Evolutionary conservation across 2,113 vertebrate species (phyloP), one percentile per base, ranked within the genome.

Genomic region (Vidua chalybeata): DNA sequence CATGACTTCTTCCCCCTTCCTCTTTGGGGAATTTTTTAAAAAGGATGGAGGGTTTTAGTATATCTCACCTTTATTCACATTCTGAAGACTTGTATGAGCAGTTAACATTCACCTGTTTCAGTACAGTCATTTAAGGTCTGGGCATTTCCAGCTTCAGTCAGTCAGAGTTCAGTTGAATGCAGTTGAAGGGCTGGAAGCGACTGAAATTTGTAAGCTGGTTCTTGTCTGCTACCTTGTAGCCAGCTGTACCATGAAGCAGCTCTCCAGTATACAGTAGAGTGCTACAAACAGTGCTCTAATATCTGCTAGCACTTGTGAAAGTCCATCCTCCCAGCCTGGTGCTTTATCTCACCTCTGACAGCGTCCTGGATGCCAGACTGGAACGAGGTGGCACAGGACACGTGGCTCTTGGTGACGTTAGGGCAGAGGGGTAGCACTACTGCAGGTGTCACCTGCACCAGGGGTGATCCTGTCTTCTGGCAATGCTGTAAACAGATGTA

Each of bases 371-470:
- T 54, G n/a, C 51, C 78, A 67, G 33, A 23, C 9, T 6, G 33
- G n/a, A 27, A 30, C 6, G 4, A 78, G 33, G 39, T 43, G 49
- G 12, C 49, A 22, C 46, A 75, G 66, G 52, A 58, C 59, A 35
- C 0, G 0, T 2, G 9, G 63, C 24, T 66, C 10, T 23, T 37
- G 6, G 37, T 54, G 69, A 3, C 19, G 39, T 16, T n/a, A 31
- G 28, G 28, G 43, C 31, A 41, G 56, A 4, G 3, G 15, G 13
- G 46, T 20, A n/a, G 13, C 15, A 7, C 33, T 71, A 1, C 26
- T 77, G 55, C 51, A 46, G 63, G 22, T 24, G 39, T 31, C 74
- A 55, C 30, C 46, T 77, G 55, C 80, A n/a, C 24, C 43, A 9
- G 37, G 58, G 9, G 35, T 55, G 22, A 73, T 33, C 5, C 15